A percentile compares a stretch with the other conserved stretches of the same genome.
phyloP scores from a whole-genome alignment of 2,797 vertebrate genomes.

The Enteromius unitaeniatus region DNA sequence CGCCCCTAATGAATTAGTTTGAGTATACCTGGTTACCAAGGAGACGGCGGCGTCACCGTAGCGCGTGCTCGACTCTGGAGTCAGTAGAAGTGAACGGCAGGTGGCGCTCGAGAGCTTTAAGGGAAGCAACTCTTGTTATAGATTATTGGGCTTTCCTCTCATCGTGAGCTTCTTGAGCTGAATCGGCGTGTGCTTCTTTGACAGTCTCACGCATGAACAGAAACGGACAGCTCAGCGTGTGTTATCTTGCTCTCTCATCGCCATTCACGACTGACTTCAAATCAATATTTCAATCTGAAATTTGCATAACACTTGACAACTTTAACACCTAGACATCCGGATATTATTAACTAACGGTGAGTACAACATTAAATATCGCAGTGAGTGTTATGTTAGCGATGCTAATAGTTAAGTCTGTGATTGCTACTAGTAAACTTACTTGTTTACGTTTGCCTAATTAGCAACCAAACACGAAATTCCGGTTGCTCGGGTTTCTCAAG shows the following conservation, averaged over 20 bases:
- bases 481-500: not conserved
- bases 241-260: not conserved
- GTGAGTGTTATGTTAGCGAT: not conserved
- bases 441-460: not conserved
- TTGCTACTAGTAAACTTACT: not conserved
- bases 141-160: not conserved
- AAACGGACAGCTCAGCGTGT: not conserved
- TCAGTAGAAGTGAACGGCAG: not conserved
- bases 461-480: constrained; percentile 3
- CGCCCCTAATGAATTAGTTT: not conserved
- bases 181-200: not conserved
- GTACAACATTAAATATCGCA: constrained; percentile 6
- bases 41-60: not conserved
- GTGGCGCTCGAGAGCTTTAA: not conserved
- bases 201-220: not conserved
- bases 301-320: not conserved
- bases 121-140: not conserved
- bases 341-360: constrained; percentile 13
- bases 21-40: not conserved
- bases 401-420: not conserved
- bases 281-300: not conserved
- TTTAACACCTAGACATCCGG: not conserved
- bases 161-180: not conserved
- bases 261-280: not conserved
- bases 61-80: too few species aligned